Evolutionary conservation across 2,797 vertebrate species (phyloP).

Genomic region (Anolis apletophallus): DNA sequence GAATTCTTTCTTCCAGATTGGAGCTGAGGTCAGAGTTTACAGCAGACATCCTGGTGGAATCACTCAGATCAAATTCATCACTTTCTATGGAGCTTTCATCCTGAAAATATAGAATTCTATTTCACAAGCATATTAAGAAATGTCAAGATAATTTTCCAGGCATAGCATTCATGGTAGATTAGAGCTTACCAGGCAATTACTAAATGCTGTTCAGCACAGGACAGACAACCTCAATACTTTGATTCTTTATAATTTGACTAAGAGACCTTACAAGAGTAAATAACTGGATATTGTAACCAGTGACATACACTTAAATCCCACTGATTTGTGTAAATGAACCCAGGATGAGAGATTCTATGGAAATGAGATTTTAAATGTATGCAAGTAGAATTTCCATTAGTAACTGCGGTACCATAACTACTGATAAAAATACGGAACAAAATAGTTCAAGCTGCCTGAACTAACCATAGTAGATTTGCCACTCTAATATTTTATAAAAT

Average conservation of each 20-base stretch:
- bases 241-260: constrained; percentile 12
- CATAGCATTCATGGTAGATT: background rate
- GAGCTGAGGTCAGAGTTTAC: constrained; percentile 88
- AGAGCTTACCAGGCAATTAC: background rate
- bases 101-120: constrained; percentile 69
- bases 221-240: background rate
- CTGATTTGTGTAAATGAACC: background rate
- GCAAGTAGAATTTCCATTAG: background rate
- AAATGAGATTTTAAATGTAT: background rate
- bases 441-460: background rate
- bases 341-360: background rate
- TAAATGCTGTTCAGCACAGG: constrained; percentile 4
- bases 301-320: background rate
- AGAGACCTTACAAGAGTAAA: constrained; percentile 7
- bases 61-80: constrained; percentile 87
- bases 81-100: constrained; percentile 88
- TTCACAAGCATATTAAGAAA: constrained; percentile 26
- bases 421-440: background rate
- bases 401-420: background rate
- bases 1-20: constrained; percentile 86
- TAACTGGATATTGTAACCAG: background rate
- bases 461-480: background rate
- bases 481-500: background rate
- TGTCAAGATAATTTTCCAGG: background rate
- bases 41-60: constrained; percentile 86